phyloP scores from a whole-genome alignment of 2,797 vertebrate genomes.

The Decapterus maruadsi region DNA sequence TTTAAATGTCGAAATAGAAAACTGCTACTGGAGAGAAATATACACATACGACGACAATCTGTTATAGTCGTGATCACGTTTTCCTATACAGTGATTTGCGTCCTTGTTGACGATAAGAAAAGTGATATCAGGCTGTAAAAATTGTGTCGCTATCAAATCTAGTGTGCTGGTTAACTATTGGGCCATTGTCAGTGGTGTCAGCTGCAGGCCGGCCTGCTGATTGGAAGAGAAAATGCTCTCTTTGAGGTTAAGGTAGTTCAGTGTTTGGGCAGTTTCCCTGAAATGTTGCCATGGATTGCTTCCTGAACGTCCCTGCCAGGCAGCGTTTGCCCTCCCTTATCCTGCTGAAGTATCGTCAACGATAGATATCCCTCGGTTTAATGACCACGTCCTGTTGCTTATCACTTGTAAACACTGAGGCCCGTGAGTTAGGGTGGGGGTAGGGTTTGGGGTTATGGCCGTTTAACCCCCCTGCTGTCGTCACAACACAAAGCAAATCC shows the following conservation, averaged over 20 bases:
- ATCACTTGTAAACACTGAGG: conserved; percentile 66
- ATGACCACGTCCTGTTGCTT: conserved; percentile 57
- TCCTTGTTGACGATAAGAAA: conserved; percentile 50
- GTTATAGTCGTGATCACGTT: conserved; percentile 1
- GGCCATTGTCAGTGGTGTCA: conserved; percentile 50
- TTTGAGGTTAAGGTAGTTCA: conserved; percentile 63
- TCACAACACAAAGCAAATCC: conserved; percentile 38
- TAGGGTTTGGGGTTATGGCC: conserved; percentile 40
- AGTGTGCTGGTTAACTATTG: conserved; percentile 49
- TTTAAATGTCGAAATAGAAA: neutral
- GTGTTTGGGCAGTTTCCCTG: conserved; percentile 35
- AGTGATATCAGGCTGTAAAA: conserved; percentile 55
- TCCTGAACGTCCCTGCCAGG: conserved; percentile 11
- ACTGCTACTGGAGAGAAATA: neutral
- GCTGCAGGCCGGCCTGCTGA: conserved; percentile 22
- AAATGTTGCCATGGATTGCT: conserved; percentile 12
- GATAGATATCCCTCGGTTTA: conserved; percentile 38
- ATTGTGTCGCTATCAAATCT: conserved; percentile 48
- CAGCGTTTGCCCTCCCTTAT: conserved; percentile 23
- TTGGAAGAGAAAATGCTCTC: conserved; percentile 39
- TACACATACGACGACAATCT: conserved; percentile 1
- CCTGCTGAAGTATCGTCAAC: conserved; percentile 14
- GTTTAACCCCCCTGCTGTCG: conserved; percentile 52
- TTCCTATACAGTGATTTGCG: conserved; percentile 4
- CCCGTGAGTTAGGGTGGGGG: conserved; percentile 14